Conservation (phyloP, 2,888 invertebrate species). For the Tenthredo livida region DNA sequence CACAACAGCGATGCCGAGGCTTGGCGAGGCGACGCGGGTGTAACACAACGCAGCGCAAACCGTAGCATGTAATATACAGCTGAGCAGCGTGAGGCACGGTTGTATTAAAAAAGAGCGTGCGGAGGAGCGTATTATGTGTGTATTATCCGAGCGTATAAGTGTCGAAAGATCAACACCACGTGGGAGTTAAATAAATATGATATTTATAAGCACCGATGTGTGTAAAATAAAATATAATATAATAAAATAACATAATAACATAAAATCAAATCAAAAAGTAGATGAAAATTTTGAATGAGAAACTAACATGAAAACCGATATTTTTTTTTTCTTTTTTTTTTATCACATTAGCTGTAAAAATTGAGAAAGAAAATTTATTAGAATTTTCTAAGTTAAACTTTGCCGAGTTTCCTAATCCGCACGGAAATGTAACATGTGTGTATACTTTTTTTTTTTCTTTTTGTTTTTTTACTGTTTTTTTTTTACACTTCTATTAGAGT, state of each 20-base stretch:
- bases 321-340: not conserved
- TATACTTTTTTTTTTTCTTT: not conserved
- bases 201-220: not conserved
- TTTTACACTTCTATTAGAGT: not conserved
- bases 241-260: not conserved
- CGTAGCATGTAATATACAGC: not conserved
- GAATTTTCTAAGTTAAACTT: not conserved
- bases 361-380: not conserved
- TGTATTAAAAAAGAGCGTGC: conserved; percentile 3
- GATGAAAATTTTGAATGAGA: not conserved
- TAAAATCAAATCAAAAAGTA: not conserved
- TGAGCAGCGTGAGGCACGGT: not conserved
- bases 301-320: not conserved
- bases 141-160: not conserved
- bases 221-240: not conserved
- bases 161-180: conserved; percentile 14
- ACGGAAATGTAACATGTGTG: not conserved
- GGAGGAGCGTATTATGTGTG: not conserved
- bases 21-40: not conserved
- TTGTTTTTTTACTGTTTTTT: not conserved
- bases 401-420: not conserved
- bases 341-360: not conserved
- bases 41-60: not conserved
- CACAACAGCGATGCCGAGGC: not conserved
- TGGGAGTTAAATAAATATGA: not conserved